These are phyloP conservation scores for Antheraea pernyi DNA, from an alignment of 1,140 invertebrate species.

Conservation along the genomic window DNA sequence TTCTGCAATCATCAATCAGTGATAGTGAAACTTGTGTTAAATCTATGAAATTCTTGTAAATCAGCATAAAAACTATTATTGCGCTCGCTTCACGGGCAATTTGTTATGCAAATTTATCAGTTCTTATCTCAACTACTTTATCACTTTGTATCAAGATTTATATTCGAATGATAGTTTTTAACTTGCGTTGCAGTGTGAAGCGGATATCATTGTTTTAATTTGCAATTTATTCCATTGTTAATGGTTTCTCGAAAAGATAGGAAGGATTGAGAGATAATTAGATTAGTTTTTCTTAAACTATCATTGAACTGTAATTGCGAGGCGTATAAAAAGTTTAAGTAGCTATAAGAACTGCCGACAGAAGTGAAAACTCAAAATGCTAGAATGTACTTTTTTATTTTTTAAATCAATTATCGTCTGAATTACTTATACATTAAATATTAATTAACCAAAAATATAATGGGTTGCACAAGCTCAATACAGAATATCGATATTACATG, in stretches of 20 bases:
- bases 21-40: background rate
- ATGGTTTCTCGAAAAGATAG: background rate
- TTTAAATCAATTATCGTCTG: too few species aligned
- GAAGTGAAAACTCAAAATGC: too few species aligned
- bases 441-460: too few species aligned
- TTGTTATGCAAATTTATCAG: background rate
- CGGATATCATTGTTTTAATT: background rate
- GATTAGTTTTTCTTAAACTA: too few species aligned
- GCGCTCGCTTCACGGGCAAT: background rate
- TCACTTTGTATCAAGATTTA: background rate
- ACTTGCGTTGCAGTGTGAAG: background rate
- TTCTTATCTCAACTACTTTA: background rate
- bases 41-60: background rate
- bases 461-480: too few species aligned
- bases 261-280: background rate
- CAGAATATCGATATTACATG: too few species aligned
- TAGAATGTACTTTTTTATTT: too few species aligned
- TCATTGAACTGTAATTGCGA: too few species aligned
- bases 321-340: too few species aligned
- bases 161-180: background rate
- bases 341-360: too few species aligned
- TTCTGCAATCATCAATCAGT: background rate
- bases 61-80: conserved; percentile 1
- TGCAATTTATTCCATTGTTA: background rate
- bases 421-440: too few species aligned